Evolutionary conservation across 2,113 vertebrate species (phyloP), one percentile per base, ranked within the genome.

Genomic region (Poecilia latipinna): DNA sequence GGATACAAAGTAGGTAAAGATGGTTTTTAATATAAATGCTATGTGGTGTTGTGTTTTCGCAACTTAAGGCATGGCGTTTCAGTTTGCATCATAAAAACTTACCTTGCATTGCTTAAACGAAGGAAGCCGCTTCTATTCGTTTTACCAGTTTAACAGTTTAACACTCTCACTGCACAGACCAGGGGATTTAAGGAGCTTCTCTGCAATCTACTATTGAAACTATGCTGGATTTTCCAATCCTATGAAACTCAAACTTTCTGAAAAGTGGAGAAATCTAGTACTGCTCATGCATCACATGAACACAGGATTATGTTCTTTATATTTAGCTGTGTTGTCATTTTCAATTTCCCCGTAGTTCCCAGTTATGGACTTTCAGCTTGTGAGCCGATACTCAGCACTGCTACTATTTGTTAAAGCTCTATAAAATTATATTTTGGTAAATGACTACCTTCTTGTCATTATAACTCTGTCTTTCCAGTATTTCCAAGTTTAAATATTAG

Each of bases 391-490:
- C 79, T 86, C 88, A 89, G 85, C 83, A 85, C 71, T 85, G 86
- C 87, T 86, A 73, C 86, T 80, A 80, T 90, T 92, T 93, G 84
- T 85, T 86, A 84, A 91, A 75, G 88, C 85, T 89, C 87, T 90
- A 92, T 90, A 94, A 79, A 93, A 78, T 80, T 94, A 87, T 95
- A 94, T 95, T 95, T 95, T 95, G 94, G 92, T 95, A 94, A 92
- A 89, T 86, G 79, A 90, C 74, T 85, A 84, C 87, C 77, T 82
- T 82, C 69, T 69, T 78, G 35, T 65, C 19, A 35, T 19, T 15
- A 48, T 48, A 17, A 17, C 44, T 48, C 44, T 48, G 44, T 48
- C 17, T 48, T 48, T 48, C 17, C 13, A 17, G 44, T 48, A 6
- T 48, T 48, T 48, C 44, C 15, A 17, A 48, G 44, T 4, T 48